phyloP scores from a whole-genome alignment of 2,888 invertebrate species.

The Dioctria rufipes region DNA sequence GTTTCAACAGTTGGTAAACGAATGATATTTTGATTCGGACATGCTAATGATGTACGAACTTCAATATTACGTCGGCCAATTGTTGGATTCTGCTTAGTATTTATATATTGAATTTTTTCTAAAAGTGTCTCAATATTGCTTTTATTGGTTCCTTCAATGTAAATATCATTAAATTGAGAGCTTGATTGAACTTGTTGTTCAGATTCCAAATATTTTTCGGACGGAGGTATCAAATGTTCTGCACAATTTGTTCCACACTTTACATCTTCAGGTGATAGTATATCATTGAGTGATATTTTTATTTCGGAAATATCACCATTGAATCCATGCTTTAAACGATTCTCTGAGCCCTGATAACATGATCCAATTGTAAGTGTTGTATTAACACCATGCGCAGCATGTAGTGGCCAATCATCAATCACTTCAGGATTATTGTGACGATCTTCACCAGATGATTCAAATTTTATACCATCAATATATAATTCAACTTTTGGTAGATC shows the following conservation, averaged over 20 bases:
- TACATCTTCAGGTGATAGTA: slow-evolving; percentile 66
- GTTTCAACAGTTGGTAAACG: slow-evolving; percentile 69
- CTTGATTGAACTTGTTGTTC: slow-evolving; percentile 85
- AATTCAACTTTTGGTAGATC: slow-evolving; percentile 92
- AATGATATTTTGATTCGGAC: slow-evolving; percentile 68
- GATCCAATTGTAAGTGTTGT: slow-evolving; percentile 96
- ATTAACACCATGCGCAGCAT: slow-evolving; percentile 93
- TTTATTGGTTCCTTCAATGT: slow-evolving; percentile 91
- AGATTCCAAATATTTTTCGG: slow-evolving; percentile 82
- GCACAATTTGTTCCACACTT: slow-evolving; percentile 70
- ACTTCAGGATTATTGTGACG: slow-evolving; percentile 91
- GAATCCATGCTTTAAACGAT: slow-evolving; percentile 85
- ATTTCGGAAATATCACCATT: slow-evolving; percentile 71
- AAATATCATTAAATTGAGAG: slow-evolving; percentile 80
- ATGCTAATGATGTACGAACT: slow-evolving; percentile 68
- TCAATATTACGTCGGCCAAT: slow-evolving; percentile 88
- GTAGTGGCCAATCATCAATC: slow-evolving; percentile 99
- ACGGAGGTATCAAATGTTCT: slow-evolving; percentile 73
- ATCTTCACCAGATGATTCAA: slow-evolving; percentile 70
- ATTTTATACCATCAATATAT: slow-evolving; percentile 85
- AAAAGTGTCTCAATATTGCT: slow-evolving; percentile 90
- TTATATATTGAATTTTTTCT: slow-evolving; percentile 91
- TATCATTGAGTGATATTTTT: slow-evolving; percentile 65
- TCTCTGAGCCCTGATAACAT: slow-evolving; percentile 97
- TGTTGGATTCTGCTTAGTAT: slow-evolving; percentile 93